phyloP scores from a whole-genome alignment of 2,797 vertebrate species.

The Jordanella pulchra region DNA sequence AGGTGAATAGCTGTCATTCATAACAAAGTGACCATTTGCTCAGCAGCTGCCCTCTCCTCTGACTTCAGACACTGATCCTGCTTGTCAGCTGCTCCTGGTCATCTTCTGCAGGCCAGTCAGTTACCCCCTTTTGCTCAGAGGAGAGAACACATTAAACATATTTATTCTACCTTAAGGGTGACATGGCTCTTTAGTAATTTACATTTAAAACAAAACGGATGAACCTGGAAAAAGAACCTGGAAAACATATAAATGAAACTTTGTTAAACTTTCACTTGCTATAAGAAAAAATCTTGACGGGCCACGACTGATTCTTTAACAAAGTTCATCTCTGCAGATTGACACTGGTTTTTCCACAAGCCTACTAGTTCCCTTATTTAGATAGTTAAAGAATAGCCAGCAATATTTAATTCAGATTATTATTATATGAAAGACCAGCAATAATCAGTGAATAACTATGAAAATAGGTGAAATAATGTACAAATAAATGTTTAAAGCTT shows the following conservation, averaged over 20 bases:
- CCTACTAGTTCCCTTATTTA: too few relatives aligned
- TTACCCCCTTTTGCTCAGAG: slow-evolving; percentile 4
- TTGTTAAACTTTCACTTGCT: slow-evolving; percentile 24
- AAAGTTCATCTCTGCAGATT: slow-evolving; percentile 43
- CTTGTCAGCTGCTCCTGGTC: slow-evolving; percentile 60
- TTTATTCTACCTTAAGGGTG: slow-evolving; percentile 24
- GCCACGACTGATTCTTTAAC: slow-evolving; percentile 48
- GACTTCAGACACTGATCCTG: slow-evolving; percentile 61
- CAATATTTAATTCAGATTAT: too few relatives aligned
- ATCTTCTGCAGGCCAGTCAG: slow-evolving; percentile 20
- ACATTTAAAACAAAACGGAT: neutral
- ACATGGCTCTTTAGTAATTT: neutral
- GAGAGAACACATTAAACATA: slow-evolving; percentile 13
- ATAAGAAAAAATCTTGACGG: neutral
- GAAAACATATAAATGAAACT: too few relatives aligned
- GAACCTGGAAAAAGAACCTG: neutral
- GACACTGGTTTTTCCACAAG: slow-evolving; percentile 51
- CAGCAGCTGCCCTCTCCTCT: slow-evolving; percentile 60
- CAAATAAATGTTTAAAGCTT: too few relatives aligned
- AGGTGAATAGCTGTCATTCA: slow-evolving; percentile 77
- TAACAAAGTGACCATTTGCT: slow-evolving; percentile 42
- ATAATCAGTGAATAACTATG: too few relatives aligned
- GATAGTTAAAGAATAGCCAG: too few relatives aligned
- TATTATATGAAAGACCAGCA: too few relatives aligned
- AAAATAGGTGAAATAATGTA: too few relatives aligned